Percentiles rank a stretch among this genome's conserved stretches.
Conservation (phyloP, 1,140 invertebrate genomes). For the Drosophila fuyamai region DNA sequence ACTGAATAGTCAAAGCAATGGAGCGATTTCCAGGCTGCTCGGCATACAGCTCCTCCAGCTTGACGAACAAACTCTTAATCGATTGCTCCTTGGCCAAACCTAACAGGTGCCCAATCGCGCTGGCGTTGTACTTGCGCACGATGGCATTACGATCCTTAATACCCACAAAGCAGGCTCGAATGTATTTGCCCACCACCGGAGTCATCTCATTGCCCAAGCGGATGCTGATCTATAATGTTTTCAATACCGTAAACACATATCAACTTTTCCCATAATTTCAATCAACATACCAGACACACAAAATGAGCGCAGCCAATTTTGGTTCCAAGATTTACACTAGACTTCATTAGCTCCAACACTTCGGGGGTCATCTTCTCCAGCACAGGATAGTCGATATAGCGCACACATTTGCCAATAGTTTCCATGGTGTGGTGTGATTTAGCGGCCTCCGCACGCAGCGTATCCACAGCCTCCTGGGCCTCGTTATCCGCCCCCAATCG, state of each 20-base stretch:
- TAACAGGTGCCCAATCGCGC: constrained; percentile 93
- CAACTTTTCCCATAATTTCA: not conserved
- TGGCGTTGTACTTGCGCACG: constrained; percentile 93
- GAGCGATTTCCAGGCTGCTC: constrained; percentile 90
- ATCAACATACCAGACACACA: constrained; percentile 89
- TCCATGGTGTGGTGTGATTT: constrained; percentile 94
- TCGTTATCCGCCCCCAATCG: constrained; percentile 88
- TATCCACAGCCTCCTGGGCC: constrained; percentile 91
- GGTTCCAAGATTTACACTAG: constrained; percentile 92
- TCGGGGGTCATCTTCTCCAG: constrained; percentile 92
- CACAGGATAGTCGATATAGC: constrained; percentile 91
- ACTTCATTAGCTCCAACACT: constrained; percentile 92
- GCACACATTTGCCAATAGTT: constrained; percentile 94
- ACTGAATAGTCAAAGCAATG: constrained; percentile 91
- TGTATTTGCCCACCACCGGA: constrained; percentile 90
- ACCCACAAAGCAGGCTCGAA: constrained; percentile 91
- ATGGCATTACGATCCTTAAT: constrained; percentile 93
- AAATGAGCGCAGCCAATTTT: constrained; percentile 95
- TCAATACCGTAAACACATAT: not conserved
- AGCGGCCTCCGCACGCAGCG: constrained; percentile 90
- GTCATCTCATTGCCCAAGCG: constrained; percentile 86
- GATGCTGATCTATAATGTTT: constrained; percentile 70
- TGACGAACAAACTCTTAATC: constrained; percentile 93
- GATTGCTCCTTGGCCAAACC: constrained; percentile 94
- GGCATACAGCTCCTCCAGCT: constrained; percentile 91